A percentile compares a stretch with the other conserved stretches of the same genome.
These are phyloP conservation scores for Lindbergichthys nudifrons DNA, from an alignment of 2,797 vertebrate genomes.

Conservation along the genomic window DNA sequence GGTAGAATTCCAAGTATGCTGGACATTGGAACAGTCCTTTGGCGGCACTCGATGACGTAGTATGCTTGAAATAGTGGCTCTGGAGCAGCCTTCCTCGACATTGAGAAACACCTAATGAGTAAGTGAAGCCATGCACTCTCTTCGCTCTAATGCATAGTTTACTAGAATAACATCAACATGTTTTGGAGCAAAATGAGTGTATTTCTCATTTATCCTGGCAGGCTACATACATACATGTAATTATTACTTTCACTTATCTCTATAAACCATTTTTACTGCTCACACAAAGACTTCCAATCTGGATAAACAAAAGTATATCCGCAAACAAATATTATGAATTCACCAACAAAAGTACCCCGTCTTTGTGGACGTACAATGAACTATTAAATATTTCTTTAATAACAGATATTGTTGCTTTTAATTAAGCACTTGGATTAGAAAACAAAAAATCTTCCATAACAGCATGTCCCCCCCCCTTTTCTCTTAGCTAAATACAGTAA, in stretches of 20 bases:
- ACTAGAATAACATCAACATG: conserved; percentile 5
- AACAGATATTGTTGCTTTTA: too few species aligned
- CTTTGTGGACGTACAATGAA: too few species aligned
- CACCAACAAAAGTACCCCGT: not conserved
- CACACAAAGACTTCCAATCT: not conserved
- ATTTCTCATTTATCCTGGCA: conserved; percentile 6
- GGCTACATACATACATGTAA: not conserved
- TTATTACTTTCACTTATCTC: conserved; percentile 2
- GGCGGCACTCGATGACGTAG: too few species aligned
- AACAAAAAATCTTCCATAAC: not conserved
- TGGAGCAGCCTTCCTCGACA: too few species aligned
- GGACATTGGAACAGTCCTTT: too few species aligned
- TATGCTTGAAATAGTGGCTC: too few species aligned
- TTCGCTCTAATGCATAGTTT: conserved; percentile 18
- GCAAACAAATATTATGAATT: not conserved
- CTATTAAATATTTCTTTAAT: too few species aligned
- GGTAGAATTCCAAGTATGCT: too few species aligned
- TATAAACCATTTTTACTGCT: not conserved
- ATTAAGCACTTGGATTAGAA: not conserved
- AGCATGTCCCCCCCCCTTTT: not conserved
- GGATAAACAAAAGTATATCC: not conserved
- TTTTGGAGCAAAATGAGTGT: not conserved
- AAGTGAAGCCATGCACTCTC: not conserved
- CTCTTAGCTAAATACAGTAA: not conserved
- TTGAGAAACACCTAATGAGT: not conserved